A percentile compares a stretch with the other conserved stretches of the same genome.
phyloP scores from a whole-genome alignment of 2,113 vertebrate genomes.

The Gallinago jamesoni region DNA sequence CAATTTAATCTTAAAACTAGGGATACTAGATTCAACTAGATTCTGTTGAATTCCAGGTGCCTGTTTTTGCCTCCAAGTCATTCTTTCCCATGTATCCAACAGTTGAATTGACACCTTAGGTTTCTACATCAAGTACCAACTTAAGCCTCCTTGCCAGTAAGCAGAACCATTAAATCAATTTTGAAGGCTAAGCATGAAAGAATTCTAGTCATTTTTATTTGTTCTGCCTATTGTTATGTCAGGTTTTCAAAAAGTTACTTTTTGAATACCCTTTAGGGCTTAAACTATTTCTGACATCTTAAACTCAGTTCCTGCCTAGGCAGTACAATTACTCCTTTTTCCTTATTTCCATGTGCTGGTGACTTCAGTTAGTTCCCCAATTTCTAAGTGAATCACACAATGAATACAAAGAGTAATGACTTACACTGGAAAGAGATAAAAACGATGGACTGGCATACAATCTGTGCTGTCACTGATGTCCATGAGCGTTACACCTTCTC shows the following conservation, averaged over 20 bases:
- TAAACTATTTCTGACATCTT: not conserved
- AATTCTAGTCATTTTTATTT: not conserved
- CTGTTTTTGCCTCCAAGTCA: not conserved
- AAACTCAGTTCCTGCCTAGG: not conserved
- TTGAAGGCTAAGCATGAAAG: not conserved
- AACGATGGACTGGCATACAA: not conserved
- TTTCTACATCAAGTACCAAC: not conserved
- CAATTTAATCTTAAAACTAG: not conserved
- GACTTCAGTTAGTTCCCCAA: not conserved
- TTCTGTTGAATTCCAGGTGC: not conserved
- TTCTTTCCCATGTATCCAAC: not conserved
- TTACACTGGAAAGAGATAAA: not conserved
- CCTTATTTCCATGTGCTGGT: not conserved
- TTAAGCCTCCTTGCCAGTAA: not conserved
- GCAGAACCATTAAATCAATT: not conserved
- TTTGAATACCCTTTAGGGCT: not conserved
- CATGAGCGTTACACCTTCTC: not conserved
- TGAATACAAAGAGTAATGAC: not conserved
- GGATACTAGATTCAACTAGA: not conserved
- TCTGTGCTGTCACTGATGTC: too few species aligned
- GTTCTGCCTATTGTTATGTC: not conserved
- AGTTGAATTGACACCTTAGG: not conserved
- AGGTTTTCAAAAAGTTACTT: not conserved
- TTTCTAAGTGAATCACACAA: not conserved
- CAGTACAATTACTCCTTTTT: not conserved